phyloP scores from a whole-genome alignment of 2,888 invertebrate genomes.

The Drosophila tripunctata region DNA sequence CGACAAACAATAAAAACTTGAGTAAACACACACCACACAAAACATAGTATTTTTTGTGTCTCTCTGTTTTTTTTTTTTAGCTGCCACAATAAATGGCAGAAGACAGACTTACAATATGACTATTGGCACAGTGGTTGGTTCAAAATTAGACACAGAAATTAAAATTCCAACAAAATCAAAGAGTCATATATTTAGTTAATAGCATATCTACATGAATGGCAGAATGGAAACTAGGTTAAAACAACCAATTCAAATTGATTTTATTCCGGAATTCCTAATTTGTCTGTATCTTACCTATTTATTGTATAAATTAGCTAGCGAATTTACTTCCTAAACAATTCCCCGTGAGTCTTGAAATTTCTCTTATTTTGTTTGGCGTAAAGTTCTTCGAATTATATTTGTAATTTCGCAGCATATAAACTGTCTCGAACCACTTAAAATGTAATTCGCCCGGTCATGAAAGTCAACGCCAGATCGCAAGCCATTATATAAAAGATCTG shows the following conservation, averaged over 20 bases:
- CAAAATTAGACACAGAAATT: background rate
- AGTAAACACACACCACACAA: constrained; percentile 38
- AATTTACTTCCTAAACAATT: no score
- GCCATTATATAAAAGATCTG: constrained; percentile 45
- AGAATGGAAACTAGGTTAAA: no score
- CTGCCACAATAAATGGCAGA: background rate
- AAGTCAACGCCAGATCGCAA: constrained; percentile 23
- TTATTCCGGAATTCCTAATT: no score
- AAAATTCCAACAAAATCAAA: no score
- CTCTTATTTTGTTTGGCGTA: no score
- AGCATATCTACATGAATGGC: no score
- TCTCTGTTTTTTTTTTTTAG: background rate
- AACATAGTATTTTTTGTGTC: constrained; percentile 13
- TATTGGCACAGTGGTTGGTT: constrained; percentile 26
- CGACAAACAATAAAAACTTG: constrained; percentile 35
- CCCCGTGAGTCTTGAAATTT: no score
- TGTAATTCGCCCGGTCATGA: constrained; percentile 11
- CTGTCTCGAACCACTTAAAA: constrained; percentile 20
- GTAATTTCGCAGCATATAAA: background rate
- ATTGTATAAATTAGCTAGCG: no score
- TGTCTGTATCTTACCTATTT: no score
- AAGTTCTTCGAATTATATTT: background rate
- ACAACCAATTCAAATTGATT: no score
- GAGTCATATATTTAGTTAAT: no score
- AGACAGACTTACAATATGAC: background rate